Percentiles rank a stretch among this genome's conserved stretches.
Conservation (phyloP, 2,888 invertebrate species). For the Uloborus plumipes region DNA sequence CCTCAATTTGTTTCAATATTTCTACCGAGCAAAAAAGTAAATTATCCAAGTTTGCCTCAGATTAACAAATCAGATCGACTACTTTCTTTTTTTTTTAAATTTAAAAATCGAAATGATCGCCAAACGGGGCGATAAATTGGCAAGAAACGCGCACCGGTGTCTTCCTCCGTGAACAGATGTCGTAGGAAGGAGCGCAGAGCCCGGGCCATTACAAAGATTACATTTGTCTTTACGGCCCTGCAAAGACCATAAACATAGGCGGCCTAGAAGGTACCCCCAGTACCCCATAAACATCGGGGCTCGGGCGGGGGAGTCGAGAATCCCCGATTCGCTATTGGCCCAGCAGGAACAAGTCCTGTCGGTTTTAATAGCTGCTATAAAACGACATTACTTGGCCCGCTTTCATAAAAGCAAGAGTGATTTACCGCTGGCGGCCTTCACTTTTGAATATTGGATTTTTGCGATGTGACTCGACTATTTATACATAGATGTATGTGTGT, state of each 20-base stretch:
- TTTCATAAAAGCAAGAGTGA: slow-evolving; percentile 60
- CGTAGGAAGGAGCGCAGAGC: slow-evolving; percentile 27
- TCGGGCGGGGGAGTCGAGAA: slow-evolving; percentile 7
- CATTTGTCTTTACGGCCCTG: slow-evolving; percentile 64
- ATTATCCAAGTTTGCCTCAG: too few species aligned
- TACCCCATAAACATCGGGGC: slow-evolving; percentile 48
- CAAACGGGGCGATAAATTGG: too few species aligned
- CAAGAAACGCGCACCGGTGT: too few species aligned
- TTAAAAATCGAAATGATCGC: too few species aligned
- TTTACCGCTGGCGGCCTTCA: slow-evolving; percentile 53
- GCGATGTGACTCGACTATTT: slow-evolving; percentile 48
- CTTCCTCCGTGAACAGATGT: slow-evolving; percentile 52
- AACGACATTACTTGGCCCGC: slow-evolving; percentile 62
- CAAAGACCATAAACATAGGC: slow-evolving; percentile 64
- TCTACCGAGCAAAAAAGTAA: too few species aligned
- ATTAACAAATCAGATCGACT: too few species aligned
- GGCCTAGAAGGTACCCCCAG: slow-evolving; percentile 50
- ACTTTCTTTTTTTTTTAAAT: too few species aligned
- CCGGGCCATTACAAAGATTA: slow-evolving; percentile 64
- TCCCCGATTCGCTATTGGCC: slow-evolving; percentile 42
- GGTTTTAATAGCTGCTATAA: slow-evolving; percentile 63
- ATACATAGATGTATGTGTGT: slow-evolving; percentile 21
- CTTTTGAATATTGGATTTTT: slow-evolving; percentile 65
- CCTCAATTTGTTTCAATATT: too few species aligned
- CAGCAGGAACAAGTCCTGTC: slow-evolving; percentile 47